Evolutionary conservation across 2,113 vertebrate species (phyloP), one percentile per base, ranked within the genome.

Genomic region (Rafetus swinhoei): DNA sequence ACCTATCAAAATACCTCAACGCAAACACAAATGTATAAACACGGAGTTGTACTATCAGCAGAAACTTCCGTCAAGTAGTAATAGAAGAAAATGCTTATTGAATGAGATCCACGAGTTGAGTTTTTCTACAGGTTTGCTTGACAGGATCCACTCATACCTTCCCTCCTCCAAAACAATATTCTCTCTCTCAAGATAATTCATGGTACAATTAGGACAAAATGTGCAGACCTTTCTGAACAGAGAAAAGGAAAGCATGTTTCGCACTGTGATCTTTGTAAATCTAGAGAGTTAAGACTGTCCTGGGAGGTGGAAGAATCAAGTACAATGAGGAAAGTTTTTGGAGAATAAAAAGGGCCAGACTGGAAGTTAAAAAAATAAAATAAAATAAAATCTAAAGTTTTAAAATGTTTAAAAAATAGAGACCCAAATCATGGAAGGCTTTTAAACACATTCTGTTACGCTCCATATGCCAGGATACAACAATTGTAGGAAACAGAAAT

Each of bases 141-240:
- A 55, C 62, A 24, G 0, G n/a, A 27, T 27, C 22, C 39, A 69
- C 15, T 22, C 11, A n/a, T 50, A 35, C 14, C 14, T 19, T 8
- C 19, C 14, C 56, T 12, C 55, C 53, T 2, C 5, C 25, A 54
- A 32, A 35, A 35, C 65, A 21, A 69, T 18, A 69, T 4, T n/a
- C 18, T 4, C 7, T 25, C 15, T 45, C 2, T 0, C 1, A 3
- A 25, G 29, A 62, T 1, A 18, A 19, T 7, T 29, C n/a, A 10
- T 1, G 9, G 7, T 4, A 1, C 19, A 22, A 1, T 18, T 27
- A 18, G 59, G n/a, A 13, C 53, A 16, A 1, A 1, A 6, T 1
- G 4, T 76, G 2, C 22, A 7, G 14, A 8, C 27, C 32, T 57
- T 53, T 18, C n/a, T 22, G 1, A 14, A 4, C 1, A 7, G 11